A percentile compares a stretch with the other conserved stretches of the same genome.
Conservation (phyloP, 1,140 invertebrate species). For the Cyphomyrmex costatus region DNA sequence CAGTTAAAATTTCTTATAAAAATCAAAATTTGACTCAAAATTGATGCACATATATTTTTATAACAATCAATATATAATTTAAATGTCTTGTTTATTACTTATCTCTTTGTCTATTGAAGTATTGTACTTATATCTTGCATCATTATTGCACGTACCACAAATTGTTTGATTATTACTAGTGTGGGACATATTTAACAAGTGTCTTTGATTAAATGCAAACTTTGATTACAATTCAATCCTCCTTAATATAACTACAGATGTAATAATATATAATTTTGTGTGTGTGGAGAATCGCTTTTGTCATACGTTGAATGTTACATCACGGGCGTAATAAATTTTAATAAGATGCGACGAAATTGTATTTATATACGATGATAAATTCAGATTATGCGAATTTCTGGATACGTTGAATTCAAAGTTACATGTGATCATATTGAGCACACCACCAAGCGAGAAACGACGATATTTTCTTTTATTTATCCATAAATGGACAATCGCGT, state of each 20-base stretch:
- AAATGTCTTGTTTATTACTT: background rate
- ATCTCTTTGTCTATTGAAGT: background rate
- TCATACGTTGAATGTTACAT: background rate
- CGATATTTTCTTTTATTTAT: slow-evolving; percentile 15
- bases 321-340: background rate
- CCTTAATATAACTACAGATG: background rate
- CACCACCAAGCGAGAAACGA: too few relatives aligned
- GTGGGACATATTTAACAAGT: background rate
- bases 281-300: background rate
- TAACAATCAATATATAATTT: background rate
- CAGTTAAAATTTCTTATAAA: background rate
- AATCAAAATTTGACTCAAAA: background rate
- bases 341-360: background rate
- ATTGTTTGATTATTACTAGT: background rate
- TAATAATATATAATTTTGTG: background rate
- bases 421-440: background rate
- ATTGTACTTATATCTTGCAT: background rate
- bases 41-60: background rate
- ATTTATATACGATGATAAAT: background rate
- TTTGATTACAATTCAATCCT: slow-evolving; percentile 1
- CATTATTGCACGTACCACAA: background rate
- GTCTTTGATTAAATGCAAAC: too few relatives aligned
- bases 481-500: background rate
- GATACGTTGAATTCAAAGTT: background rate
- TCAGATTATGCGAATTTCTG: background rate